These are phyloP conservation scores for Pantherophis guttatus DNA, from an alignment of 2,113 vertebrate genomes.

Conservation along the genomic window DNA sequence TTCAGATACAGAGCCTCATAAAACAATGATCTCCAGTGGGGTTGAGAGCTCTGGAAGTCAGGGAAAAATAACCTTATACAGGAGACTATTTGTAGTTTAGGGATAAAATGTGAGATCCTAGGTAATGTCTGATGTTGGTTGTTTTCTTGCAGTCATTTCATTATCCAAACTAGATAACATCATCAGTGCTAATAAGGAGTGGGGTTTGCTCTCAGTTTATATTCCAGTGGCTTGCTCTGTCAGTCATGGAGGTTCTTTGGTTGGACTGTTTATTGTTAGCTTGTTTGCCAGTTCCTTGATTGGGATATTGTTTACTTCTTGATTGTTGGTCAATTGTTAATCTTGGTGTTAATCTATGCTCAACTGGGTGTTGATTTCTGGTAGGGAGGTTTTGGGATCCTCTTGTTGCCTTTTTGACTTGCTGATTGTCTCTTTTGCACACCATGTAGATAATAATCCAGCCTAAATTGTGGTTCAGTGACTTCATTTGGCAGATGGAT, in stretches of 20 bases:
- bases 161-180: background rate
- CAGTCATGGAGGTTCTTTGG: background rate
- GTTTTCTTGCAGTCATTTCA: background rate
- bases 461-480: background rate
- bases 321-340: background rate
- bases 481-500: background rate
- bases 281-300: background rate
- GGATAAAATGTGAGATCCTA: background rate
- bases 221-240: background rate
- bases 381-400: background rate
- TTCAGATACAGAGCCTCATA: background rate
- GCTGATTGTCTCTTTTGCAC: background rate
- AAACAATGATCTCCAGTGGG: background rate
- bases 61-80: background rate
- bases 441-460: background rate
- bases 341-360: background rate
- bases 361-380: background rate
- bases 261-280: background rate
- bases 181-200: background rate
- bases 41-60: background rate
- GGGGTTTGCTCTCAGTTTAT: background rate
- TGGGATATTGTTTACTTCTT: background rate
- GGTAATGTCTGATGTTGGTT: background rate
- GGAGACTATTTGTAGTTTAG: background rate
- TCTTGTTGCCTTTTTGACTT: background rate